Percentiles rank a stretch among this genome's conserved stretches.
Conservation (phyloP, 1,140 invertebrate genomes). For the Mactra quadrangularis region DNA sequence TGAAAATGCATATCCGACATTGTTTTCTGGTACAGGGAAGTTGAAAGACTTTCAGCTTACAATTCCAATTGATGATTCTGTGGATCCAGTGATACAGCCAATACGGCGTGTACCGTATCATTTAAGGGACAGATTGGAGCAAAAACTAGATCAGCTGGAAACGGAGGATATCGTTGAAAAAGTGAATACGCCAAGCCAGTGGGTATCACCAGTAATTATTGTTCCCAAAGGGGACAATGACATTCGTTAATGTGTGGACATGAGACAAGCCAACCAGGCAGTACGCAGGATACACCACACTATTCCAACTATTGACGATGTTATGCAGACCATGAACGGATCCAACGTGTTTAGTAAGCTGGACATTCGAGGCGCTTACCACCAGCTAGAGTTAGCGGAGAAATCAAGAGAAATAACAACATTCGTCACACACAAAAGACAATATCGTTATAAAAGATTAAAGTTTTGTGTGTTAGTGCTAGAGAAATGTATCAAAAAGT, state of each 20-base stretch:
- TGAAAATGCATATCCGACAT: no score
- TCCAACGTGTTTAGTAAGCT: slow-evolving; percentile 58
- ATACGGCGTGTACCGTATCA: slow-evolving; percentile 59
- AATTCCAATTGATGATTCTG: slow-evolving; percentile 3
- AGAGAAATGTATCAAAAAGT: slow-evolving; percentile 16
- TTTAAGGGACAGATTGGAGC: slow-evolving; percentile 60
- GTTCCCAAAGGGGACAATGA: slow-evolving; percentile 57
- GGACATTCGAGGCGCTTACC: slow-evolving; percentile 62
- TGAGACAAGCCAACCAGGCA: slow-evolving; percentile 69
- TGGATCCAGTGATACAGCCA: slow-evolving; percentile 32
- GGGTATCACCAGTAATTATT: slow-evolving; percentile 68
- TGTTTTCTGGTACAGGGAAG: no score
- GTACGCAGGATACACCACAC: slow-evolving; percentile 59
- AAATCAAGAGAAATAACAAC: slow-evolving; percentile 63
- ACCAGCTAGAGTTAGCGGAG: slow-evolving; percentile 62
- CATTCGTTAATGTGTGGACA: slow-evolving; percentile 73
- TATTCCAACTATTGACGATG: slow-evolving; percentile 71
- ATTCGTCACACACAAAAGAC: slow-evolving; percentile 24
- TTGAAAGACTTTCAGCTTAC: slow-evolving; percentile 41
- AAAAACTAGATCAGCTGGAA: slow-evolving; percentile 64
- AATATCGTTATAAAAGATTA: not conserved
- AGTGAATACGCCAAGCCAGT: slow-evolving; percentile 66
- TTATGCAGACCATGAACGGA: slow-evolving; percentile 55
- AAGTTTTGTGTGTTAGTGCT: slow-evolving; percentile 21
- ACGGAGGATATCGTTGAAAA: slow-evolving; percentile 70